phyloP scores from a whole-genome alignment of 2,113 vertebrate genomes.

The Toxostoma redivivum region DNA sequence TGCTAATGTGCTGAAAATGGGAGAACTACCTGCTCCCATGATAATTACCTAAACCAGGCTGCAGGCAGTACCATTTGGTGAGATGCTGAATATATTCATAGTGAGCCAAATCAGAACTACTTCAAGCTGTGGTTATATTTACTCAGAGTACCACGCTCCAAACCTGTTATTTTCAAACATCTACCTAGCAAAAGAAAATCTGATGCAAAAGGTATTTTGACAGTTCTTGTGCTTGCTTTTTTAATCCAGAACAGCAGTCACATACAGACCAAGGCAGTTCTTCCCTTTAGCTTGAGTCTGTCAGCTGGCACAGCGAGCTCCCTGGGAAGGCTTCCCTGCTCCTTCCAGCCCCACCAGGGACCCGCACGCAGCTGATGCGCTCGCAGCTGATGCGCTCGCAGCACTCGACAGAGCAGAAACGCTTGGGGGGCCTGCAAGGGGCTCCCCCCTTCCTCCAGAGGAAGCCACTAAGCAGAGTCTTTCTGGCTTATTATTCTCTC shows the following conservation, averaged over 20 bases:
- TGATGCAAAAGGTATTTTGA: background rate
- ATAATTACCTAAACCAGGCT: background rate
- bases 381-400: background rate
- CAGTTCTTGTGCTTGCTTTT: background rate
- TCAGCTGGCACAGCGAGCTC: background rate
- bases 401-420: background rate
- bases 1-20: background rate
- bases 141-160: background rate
- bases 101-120: background rate
- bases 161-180: background rate
- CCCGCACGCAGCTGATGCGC: fast-evolving
- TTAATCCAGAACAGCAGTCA: background rate
- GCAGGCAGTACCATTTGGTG: background rate
- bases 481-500: slow-evolving; percentile 40
- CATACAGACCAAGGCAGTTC: background rate
- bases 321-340: background rate
- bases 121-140: background rate
- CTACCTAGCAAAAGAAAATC: background rate
- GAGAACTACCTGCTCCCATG: background rate
- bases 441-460: background rate
- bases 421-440: background rate
- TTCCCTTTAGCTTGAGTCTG: background rate
- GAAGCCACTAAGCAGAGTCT: background rate
- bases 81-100: background rate
- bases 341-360: background rate